Evolutionary conservation across 2,888 invertebrate species (phyloP).

Genomic region (Melipona bicolor): DNA sequence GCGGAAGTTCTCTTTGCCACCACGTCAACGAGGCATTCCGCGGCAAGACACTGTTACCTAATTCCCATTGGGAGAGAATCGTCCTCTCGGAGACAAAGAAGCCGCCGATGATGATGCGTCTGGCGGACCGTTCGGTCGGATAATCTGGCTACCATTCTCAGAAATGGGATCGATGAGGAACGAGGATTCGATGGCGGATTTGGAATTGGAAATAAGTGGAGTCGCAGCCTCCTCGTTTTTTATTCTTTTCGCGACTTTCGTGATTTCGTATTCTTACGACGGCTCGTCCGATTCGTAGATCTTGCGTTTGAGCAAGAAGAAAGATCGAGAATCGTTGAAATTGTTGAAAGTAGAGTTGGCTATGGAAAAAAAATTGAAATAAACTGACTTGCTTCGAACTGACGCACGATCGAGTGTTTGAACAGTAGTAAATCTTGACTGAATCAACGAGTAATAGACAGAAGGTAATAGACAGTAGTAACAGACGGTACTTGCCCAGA

Average conservation of each 20-base stretch:
- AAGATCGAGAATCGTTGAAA: too few relatives aligned
- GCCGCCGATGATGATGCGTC: slow-evolving; percentile 66
- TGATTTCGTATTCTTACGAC: slow-evolving; percentile 3
- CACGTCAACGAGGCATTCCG: slow-evolving; percentile 22
- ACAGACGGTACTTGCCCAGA: slow-evolving; percentile 3
- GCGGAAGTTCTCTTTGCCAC: slow-evolving; percentile 5
- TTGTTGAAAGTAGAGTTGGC: too few relatives aligned
- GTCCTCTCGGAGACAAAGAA: slow-evolving; percentile 61
- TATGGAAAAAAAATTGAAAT: too few relatives aligned
- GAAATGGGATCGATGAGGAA: slow-evolving; percentile 59
- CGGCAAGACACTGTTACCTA: slow-evolving; percentile 54
- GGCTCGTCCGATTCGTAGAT: not conserved
- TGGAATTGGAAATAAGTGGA: slow-evolving; percentile 28
- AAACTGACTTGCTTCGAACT: too few relatives aligned
- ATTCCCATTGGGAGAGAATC: slow-evolving; percentile 62
- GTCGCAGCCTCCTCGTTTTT: not conserved
- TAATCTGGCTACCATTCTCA: slow-evolving; percentile 60
- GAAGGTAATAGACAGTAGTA: slow-evolving; percentile 2
- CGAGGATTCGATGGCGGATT: slow-evolving; percentile 40
- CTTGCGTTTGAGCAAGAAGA: not conserved
- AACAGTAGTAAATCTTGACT: not conserved
- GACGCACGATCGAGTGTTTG: not conserved
- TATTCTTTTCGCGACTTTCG: not conserved
- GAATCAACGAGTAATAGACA: not conserved
- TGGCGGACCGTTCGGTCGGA: slow-evolving; percentile 52